A percentile compares a stretch with the other conserved stretches of the same genome.
These are phyloP conservation scores for Neocrepidodera transversa DNA, from an alignment of 2,888 invertebrate genomes.

Conservation along the genomic window DNA sequence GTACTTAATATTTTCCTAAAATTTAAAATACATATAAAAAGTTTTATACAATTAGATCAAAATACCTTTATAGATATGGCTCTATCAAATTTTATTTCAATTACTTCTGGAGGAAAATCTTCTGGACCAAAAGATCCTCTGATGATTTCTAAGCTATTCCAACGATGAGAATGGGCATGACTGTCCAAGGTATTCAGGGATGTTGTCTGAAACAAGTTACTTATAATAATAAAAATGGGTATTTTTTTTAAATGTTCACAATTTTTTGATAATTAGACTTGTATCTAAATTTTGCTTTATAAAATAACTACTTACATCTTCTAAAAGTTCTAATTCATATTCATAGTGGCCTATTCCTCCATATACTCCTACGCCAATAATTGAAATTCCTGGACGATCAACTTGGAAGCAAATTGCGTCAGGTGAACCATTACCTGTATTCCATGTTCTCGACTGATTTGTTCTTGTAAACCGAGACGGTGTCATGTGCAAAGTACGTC, in stretches of 20 bases:
- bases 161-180: conserved; percentile 74
- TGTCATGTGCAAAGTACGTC: conserved; percentile 83
- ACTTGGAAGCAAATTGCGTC: conserved; percentile 96
- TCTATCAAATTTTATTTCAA: conserved; percentile 89
- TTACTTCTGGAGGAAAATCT: conserved; percentile 86
- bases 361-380: conserved; percentile 90
- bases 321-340: conserved; percentile 89
- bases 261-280: no score
- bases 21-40: conserved; percentile 12
- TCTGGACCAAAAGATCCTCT: conserved; percentile 85
- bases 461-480: conserved; percentile 90
- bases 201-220: conserved; percentile 56
- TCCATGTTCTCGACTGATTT: conserved; percentile 92
- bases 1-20: conserved; percentile 84
- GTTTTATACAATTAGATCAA: background rate
- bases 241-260: background rate
- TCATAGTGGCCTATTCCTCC: conserved; percentile 89
- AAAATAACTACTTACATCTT: conserved; percentile 66
- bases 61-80: conserved; percentile 82
- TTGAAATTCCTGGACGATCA: conserved; percentile 85
- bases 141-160: conserved; percentile 86
- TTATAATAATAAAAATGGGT: background rate
- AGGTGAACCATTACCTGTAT: conserved; percentile 95
- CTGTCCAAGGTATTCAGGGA: conserved; percentile 63
- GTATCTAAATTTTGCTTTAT: no score